A percentile compares a stretch with the other conserved stretches of the same genome.
These are phyloP conservation scores for Scaptomyza polygonia DNA, from an alignment of 2,888 invertebrate species.

Conservation along the genomic window DNA sequence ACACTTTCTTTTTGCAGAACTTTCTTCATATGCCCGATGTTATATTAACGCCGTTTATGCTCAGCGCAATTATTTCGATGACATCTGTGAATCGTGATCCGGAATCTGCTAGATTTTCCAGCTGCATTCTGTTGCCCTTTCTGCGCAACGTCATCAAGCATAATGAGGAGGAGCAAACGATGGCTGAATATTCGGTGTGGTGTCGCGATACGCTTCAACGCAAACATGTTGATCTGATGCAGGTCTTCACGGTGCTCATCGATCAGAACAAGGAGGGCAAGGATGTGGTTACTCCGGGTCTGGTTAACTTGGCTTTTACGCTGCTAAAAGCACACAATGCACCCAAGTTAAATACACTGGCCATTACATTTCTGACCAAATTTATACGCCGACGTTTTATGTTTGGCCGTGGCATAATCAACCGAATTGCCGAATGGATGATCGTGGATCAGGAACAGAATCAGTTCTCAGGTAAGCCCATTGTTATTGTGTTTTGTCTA, in stretches of 20 bases:
- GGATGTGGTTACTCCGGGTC: slow-evolving; percentile 84
- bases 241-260: slow-evolving; percentile 81
- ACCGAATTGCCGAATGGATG: slow-evolving; percentile 86
- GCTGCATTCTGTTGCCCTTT: slow-evolving; percentile 79
- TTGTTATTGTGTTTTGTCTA: neutral
- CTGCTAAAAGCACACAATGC: slow-evolving; percentile 84
- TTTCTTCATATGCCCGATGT: slow-evolving; percentile 86
- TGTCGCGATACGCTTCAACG: slow-evolving; percentile 84
- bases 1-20: slow-evolving; percentile 82
- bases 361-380: slow-evolving; percentile 86
- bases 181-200: slow-evolving; percentile 85
- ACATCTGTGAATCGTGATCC: slow-evolving; percentile 83
- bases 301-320: slow-evolving; percentile 85
- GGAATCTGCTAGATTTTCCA: slow-evolving; percentile 74
- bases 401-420: slow-evolving; percentile 86
- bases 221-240: slow-evolving; percentile 76
- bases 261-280: slow-evolving; percentile 83
- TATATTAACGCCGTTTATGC: slow-evolving; percentile 87
- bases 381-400: slow-evolving; percentile 86
- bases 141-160: slow-evolving; percentile 81
- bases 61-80: slow-evolving; percentile 86
- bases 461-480: slow-evolving; percentile 86
- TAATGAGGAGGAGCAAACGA: slow-evolving; percentile 84
- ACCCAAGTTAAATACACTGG: slow-evolving; percentile 83
- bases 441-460: slow-evolving; percentile 85